Conservation (phyloP, 2,113 vertebrate species). For the Onychostruthus taczanowskii region DNA sequence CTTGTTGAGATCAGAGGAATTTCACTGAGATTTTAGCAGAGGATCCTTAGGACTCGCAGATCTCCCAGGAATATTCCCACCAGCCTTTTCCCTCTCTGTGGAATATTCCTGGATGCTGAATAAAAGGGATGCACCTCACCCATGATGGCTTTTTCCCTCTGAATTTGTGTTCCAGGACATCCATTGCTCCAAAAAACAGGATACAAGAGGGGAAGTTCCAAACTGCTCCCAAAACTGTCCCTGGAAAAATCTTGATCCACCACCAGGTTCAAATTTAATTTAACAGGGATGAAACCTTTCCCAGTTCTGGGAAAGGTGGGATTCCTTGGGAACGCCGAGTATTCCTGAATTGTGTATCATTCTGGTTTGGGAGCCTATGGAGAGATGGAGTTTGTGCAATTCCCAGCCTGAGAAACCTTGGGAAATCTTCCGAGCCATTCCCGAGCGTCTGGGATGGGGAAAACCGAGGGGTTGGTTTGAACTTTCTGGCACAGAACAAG, state of each 20-base stretch:
- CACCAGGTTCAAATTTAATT: background rate
- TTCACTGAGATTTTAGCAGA: background rate
- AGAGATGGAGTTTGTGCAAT: background rate
- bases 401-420: background rate
- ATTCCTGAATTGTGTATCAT: background rate
- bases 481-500: background rate
- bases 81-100: background rate
- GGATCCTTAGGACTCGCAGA: background rate
- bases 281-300: background rate
- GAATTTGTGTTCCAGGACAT: no score
- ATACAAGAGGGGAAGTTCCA: background rate
- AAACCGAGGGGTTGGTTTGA: background rate
- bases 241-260: background rate
- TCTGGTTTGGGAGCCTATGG: background rate
- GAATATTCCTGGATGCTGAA: background rate
- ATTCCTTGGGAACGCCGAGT: background rate
- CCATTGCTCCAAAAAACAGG: accelerated
- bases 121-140: background rate
- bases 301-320: background rate
- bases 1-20: accelerated
- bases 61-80: background rate
- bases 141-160: background rate
- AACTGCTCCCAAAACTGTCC: background rate
- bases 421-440: background rate
- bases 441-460: background rate